phyloP scores from a whole-genome alignment of 2,888 invertebrate genomes.

The Monopis laevigella region DNA sequence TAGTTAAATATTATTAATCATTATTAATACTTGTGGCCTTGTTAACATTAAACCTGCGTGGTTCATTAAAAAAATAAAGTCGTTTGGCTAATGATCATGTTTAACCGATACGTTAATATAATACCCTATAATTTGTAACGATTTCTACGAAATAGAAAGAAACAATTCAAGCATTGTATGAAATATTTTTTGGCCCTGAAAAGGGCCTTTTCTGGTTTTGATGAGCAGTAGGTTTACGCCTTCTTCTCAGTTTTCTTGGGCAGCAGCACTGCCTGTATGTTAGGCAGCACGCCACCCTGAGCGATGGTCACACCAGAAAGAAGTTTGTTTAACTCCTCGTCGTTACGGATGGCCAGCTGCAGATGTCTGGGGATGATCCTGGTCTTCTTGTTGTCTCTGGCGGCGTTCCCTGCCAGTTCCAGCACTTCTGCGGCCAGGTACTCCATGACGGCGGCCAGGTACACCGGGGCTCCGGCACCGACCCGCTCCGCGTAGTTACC shows the following conservation, averaged over 20 bases:
- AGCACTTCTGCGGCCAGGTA: constrained; percentile 78
- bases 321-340: constrained; percentile 83
- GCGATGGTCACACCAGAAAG: constrained; percentile 82
- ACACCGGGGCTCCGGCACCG: constrained; percentile 63
- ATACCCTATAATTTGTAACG: too few relatives aligned
- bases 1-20: too few relatives aligned
- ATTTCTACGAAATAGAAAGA: constrained; percentile 11
- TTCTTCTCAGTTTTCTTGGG: constrained; percentile 68
- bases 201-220: too few relatives aligned
- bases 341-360: constrained; percentile 81
- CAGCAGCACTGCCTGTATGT: constrained; percentile 77
- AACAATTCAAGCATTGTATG: too few relatives aligned
- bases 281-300: constrained; percentile 86
- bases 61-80: too few relatives aligned
- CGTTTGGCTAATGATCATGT: too few relatives aligned
- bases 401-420: constrained; percentile 73
- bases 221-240: too few relatives aligned
- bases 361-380: constrained; percentile 83
- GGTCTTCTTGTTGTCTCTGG: constrained; percentile 74
- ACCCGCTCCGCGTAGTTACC: constrained; percentile 71
- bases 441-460: constrained; percentile 70
- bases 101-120: too few relatives aligned
- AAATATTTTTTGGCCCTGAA: too few relatives aligned
- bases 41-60: too few relatives aligned
- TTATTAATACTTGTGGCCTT: too few relatives aligned